Percentiles rank a stretch among this genome's conserved stretches.
Conservation (phyloP, 2,113 vertebrate genomes). For the Tretioscincus oriximinensis region DNA sequence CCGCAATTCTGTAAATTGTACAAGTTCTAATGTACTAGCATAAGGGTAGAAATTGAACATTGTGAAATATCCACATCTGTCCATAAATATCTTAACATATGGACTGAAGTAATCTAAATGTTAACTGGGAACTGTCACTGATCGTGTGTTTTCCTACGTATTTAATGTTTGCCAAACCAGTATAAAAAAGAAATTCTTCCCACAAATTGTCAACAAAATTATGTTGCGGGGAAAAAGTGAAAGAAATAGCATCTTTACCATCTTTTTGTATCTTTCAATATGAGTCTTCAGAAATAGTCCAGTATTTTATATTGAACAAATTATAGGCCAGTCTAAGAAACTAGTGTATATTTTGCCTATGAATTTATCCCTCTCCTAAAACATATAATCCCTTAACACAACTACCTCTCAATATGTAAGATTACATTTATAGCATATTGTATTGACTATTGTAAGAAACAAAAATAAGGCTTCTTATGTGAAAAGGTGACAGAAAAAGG, state of each 20-base stretch:
- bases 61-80: background rate
- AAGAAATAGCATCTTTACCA: background rate
- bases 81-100: background rate
- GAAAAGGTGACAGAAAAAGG: too few species aligned
- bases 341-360: too few species aligned
- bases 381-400: too few species aligned
- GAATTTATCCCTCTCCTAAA: too few species aligned
- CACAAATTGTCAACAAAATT: background rate
- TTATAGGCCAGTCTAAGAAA: too few species aligned
- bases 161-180: background rate
- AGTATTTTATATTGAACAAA: too few species aligned
- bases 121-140: background rate
- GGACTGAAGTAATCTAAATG: background rate
- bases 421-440: too few species aligned
- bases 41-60: background rate
- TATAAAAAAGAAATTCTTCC: background rate
- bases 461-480: too few species aligned
- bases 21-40: background rate
- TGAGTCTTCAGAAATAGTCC: too few species aligned
- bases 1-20: background rate
- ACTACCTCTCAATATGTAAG: too few species aligned
- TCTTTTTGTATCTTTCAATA: too few species aligned
- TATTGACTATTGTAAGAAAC: too few species aligned
- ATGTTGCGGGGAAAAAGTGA: constrained; percentile 4
- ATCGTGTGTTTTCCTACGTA: background rate